Conservation (phyloP, 2,113 vertebrate genomes). For the Hippotragus niger region DNA sequence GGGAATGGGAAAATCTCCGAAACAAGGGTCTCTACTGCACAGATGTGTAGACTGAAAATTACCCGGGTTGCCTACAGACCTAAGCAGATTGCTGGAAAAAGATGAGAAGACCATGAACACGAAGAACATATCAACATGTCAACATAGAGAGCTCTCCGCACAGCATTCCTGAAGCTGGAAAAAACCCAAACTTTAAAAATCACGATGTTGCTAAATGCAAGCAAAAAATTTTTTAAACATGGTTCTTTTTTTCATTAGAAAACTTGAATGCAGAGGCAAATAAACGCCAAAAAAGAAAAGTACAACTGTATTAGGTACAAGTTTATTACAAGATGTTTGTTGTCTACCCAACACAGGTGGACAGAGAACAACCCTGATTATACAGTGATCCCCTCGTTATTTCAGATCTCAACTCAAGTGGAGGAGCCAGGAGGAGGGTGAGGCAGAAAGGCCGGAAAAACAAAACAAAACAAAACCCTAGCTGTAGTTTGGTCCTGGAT, state of each 20-base stretch:
- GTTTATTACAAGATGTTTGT: conserved; percentile 62
- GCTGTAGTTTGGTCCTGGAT: conserved; percentile 64
- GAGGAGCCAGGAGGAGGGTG: conserved; percentile 61
- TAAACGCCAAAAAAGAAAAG: conserved; percentile 45
- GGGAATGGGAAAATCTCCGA: conserved; percentile 8
- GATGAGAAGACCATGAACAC: conserved; percentile 35
- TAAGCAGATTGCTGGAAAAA: conserved; percentile 41
- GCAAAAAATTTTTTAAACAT: not conserved
- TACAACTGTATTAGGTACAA: conserved; percentile 60
- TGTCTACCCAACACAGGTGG: conserved; percentile 59
- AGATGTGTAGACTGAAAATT: conserved; percentile 50
- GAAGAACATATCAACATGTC: conserved; percentile 44
- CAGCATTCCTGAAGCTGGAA: conserved; percentile 39
- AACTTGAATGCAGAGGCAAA: conserved; percentile 59
- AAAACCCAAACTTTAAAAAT: conserved; percentile 40
- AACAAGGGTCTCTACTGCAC: conserved; percentile 44
- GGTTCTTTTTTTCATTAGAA: conserved; percentile 41
- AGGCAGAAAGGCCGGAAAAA: conserved; percentile 57
- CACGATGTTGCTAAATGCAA: conserved; percentile 41
- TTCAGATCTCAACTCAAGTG: conserved; percentile 76
- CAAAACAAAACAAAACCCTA: conserved; percentile 51
- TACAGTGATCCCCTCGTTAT: conserved; percentile 71
- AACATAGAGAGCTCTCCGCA: not conserved
- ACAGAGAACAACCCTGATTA: conserved; percentile 73
- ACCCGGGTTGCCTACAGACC: conserved; percentile 37